These are phyloP conservation scores for Stictonetta naevosa DNA, from an alignment of 2,113 vertebrate genomes.

Conservation along the genomic window DNA sequence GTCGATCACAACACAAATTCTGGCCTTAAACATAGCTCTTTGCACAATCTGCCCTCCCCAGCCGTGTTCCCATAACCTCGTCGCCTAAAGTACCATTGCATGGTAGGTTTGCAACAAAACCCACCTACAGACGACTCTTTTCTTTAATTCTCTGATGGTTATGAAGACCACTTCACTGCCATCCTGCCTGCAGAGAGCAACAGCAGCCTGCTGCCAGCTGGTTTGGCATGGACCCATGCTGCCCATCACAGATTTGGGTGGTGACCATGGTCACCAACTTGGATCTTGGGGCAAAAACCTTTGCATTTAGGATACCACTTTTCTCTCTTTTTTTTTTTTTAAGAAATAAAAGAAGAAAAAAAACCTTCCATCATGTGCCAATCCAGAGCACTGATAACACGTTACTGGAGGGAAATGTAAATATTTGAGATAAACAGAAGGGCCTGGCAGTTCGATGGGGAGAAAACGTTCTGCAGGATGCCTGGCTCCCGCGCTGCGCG, in stretches of 20 bases:
- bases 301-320: neutral
- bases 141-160: neutral
- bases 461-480: neutral
- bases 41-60: neutral
- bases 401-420: neutral
- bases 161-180: neutral
- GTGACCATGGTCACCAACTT: too few species aligned
- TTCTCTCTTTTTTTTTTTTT: neutral
- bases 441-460: rapidly evolving
- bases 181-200: neutral
- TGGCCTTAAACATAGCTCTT: neutral
- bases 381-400: neutral
- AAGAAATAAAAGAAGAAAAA: too few species aligned
- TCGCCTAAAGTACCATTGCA: neutral
- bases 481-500: rapidly evolving
- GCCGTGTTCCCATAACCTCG: neutral
- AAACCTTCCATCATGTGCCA: neutral
- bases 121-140: neutral
- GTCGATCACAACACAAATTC: neutral
- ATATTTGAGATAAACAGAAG: neutral
- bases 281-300: too few species aligned
- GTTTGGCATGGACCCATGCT: neutral
- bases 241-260: neutral
- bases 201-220: neutral
- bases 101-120: neutral